Evolutionary conservation across 2,888 invertebrate species (phyloP), one percentile per base, ranked within the genome.

Genomic region (Amblyteles armatorius): DNA sequence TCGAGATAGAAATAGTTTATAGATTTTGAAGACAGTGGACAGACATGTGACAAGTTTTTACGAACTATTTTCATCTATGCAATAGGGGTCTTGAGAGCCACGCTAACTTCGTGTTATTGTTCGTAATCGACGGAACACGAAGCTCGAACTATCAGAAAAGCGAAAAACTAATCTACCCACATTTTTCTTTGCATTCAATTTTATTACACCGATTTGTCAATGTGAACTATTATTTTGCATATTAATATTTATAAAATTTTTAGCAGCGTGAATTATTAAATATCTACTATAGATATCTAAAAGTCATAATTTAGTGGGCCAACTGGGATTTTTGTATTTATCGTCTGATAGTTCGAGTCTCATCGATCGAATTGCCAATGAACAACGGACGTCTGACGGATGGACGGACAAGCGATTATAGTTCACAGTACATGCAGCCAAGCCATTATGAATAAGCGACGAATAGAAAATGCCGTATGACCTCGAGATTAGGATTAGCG

Each of bases 321-420:
- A 48, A 48, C 44, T 33, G 63, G 16, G 1, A 57, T 13, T 9
- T 63, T 63, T 16, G 16, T 4, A 63, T 16, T 33, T 60, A 2
- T 60, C 29, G 29, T 16, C 29, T 16, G 63, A 29, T 63, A 63
- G 69, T 79, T 79, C 74, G 74, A 52, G 52, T 79, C 60, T 72
- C 69, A 48, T 82, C 55, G 69, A 74, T 40, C 63, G 57, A 26
- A 57, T 57, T 48, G 55, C 44, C 55, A 29, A 50, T 40, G 67
- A 3, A 71, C 22, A 11, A 52, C 69, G 22, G 80, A 87, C 86
- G 67, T 77, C 83, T 82, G 80, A 87, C 83, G 89, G 88, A 89
- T 87, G 90, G 89, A 91, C 90, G 89, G 89, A 91, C 90, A 88
- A 88, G 88, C 89, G 88, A 87, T 86, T 87, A 88, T 63, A 80